A percentile compares a stretch with the other conserved stretches of the same genome.
phyloP scores from a whole-genome alignment of 2,113 vertebrate species.

The Petromus typicus region DNA sequence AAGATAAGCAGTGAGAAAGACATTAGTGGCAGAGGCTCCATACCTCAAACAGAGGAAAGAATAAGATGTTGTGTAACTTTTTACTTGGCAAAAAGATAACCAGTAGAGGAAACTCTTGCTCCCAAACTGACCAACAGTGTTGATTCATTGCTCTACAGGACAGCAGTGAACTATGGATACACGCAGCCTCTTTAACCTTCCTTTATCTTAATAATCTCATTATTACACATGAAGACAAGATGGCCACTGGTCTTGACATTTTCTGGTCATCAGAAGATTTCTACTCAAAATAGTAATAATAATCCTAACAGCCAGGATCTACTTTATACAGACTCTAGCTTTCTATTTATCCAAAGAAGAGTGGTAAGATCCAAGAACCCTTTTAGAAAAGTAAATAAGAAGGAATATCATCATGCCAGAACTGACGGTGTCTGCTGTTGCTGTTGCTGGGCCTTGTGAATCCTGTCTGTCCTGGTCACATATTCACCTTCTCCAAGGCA shows the following conservation, averaged over 20 bases:
- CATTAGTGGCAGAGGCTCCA: not conserved
- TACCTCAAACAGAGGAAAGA: not conserved
- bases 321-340: not conserved
- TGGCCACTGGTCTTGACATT: not conserved
- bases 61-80: not conserved
- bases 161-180: not conserved
- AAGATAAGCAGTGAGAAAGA: not conserved
- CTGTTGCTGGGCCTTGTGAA: constrained; percentile 73
- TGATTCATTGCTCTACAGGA: not conserved
- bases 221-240: not conserved
- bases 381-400: constrained; percentile 21
- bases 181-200: not conserved
- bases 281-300: constrained; percentile 12
- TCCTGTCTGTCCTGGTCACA: constrained; percentile 78
- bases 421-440: constrained; percentile 76
- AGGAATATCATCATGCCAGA: constrained; percentile 65
- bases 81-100: not conserved
- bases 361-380: not conserved
- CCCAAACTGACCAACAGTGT: not conserved
- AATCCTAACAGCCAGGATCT: not conserved
- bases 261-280: not conserved
- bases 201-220: not conserved
- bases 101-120: not conserved
- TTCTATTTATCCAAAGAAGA: not conserved
- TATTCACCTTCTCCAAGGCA: constrained; percentile 70